Base-by-base conservation (phyloP, 92 coral and sea anemone species). In the Actinostola sp. region DNA sequence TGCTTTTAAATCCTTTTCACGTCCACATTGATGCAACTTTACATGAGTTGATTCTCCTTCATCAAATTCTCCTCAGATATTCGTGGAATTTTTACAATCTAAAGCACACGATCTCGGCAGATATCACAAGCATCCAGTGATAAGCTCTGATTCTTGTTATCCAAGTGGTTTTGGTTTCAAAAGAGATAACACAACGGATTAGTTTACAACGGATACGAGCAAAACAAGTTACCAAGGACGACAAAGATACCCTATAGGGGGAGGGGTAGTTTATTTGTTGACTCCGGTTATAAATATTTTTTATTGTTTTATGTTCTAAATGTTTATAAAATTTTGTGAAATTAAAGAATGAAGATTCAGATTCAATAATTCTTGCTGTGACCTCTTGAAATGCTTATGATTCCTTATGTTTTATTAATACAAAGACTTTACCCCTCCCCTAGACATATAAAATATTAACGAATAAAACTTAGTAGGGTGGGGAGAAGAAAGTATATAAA, bases 221-320 rank as follows among this genome's bases (percentile, higher is more conserved):
- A 31, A 56, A 68, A 30, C 33, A 42, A 35, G 74, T 68, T 32
- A n/a, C 74, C 43, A 68, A 44, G 74, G 51, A 32, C 70, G 39
- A 64, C 54, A 48, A 67, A 49, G 35, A 0, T 23, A 17, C 20
- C 52, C 60, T 45, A 19, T 27, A 27, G 48, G 73, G 55, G 73
- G 53, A 44, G 8, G 54, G 44, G 10, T 17, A 15, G 17, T 5
- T 54, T 3, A 11, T 5, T 2, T 23, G 7, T 54, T 54, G n/a
- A 10, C 2, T 23, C 31, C 2, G 2, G 5, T 27, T 14, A 48
- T 13, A 48, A 14, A 39, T 17, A 8, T 9, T 3, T 48, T 48
- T 48, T 48, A 48, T 13, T 48, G 13, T 48, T 48, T 48, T 13
- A 48, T 48, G n/a, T 17, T n/a, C 5, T 48, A 3, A 8, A 17